A percentile compares a stretch with the other conserved stretches of the same genome.
Conservation (phyloP, 1,140 invertebrate species). For the Probaryconus sp. region DNA sequence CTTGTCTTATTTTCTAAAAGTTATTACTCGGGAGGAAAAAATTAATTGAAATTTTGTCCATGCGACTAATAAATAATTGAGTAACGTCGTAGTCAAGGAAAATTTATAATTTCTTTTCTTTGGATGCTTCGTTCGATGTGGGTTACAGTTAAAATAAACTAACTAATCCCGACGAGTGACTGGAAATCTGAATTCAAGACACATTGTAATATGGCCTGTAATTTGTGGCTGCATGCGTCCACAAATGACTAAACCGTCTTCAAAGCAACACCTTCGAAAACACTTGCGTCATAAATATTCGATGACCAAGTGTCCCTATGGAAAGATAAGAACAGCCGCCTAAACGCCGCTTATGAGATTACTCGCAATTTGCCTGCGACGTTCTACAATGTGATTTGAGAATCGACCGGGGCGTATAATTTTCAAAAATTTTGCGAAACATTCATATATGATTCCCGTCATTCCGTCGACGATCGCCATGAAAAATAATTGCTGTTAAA, state of each 20-base stretch:
- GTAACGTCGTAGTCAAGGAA: too few relatives aligned
- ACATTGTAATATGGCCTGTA: constrained; percentile 16
- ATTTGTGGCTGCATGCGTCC: constrained; percentile 10
- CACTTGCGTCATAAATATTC: constrained; percentile 31
- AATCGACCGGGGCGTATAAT: constrained; percentile 22
- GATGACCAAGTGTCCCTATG: constrained; percentile 15
- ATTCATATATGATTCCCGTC: constrained; percentile 35
- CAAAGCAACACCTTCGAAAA: constrained; percentile 16
- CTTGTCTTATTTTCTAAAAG: too few relatives aligned
- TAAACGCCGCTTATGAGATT: constrained; percentile 26
- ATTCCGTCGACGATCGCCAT: constrained; percentile 19
- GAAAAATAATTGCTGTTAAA: constrained; percentile 56
- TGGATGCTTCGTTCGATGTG: too few relatives aligned
- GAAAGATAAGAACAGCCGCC: constrained; percentile 26
- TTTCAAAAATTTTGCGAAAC: constrained; percentile 40
- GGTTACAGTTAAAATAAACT: too few relatives aligned
- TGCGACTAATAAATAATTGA: too few relatives aligned
- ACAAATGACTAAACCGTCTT: constrained; percentile 26
- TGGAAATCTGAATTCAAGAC: background rate
- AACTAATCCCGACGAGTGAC: too few relatives aligned
- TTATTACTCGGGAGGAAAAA: too few relatives aligned
- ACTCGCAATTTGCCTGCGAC: constrained; percentile 33
- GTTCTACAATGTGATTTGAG: constrained; percentile 32
- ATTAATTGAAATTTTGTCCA: too few relatives aligned
- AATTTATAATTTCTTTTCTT: too few relatives aligned